Evolutionary conservation across 2,797 vertebrate genomes (phyloP), one percentile per base, ranked within the genome.

Genomic region (Agapornis canus): DNA sequence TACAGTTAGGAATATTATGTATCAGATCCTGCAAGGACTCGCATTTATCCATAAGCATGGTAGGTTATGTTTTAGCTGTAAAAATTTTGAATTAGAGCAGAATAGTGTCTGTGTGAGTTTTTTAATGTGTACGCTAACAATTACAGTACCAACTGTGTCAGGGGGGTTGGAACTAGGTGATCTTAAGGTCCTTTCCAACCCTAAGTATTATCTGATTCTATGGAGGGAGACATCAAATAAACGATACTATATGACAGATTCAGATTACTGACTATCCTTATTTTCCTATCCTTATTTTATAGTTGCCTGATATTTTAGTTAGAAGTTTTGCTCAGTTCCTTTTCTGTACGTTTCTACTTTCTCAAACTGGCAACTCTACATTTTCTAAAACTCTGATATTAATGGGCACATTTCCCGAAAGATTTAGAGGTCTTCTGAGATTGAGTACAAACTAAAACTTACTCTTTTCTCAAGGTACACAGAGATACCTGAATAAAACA

Each of bases 1-100:
- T 77, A 97, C 97, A 54, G 97, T 98, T 91, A 97, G 98, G 81
- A 98, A 98, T 94, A 98, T 98, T 90, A 98, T 98, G 98, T 98
- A 98, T 95, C 98, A 98, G 96, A 98, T 98, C 93, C 91, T 98
- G 54, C 98, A 98, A 97, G 98, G 98, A 60, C 98, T 98, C 87
- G 98, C 98, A 29, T 98, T 98, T 97, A 98, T 98, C 89, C 98
- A 98, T 95, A 98, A 98, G 82, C 98, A 98, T 4, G 98, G 98
- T 98, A 97, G 49, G 98, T 89, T 37, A 40, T 17, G 0, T 88
- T 92, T 88, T 81, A 61, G 11, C 35, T 91, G 8, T 82, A 69
- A 92, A 49, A 12, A 19, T 63, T 68, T 63, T 79, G 32, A 88
- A 54, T 76, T 70, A 20, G 45, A 81, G 31, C 10, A 29, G 61